Percentiles rank a stretch among this genome's conserved stretches.
These are phyloP conservation scores for Apostichopus leukothele DNA, from an alignment of 53 echinoderm and acorn worm species.

Conservation along the genomic window DNA sequence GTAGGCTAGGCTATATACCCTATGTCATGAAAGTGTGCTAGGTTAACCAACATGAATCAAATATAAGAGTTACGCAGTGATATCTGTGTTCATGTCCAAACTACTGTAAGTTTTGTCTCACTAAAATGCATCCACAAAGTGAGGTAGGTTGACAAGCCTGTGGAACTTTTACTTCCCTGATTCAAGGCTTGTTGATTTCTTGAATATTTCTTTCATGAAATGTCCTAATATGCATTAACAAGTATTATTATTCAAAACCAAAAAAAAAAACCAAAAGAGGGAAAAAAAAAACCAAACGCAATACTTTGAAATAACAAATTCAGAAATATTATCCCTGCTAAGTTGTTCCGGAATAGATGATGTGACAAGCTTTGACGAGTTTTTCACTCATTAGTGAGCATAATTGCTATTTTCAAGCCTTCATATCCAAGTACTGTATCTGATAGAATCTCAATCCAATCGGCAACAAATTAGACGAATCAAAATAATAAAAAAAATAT, in stretches of 20 bases:
- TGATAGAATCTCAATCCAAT: background rate
- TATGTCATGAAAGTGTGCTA: no score
- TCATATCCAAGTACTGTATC: background rate
- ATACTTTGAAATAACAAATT: background rate
- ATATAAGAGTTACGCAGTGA: no score
- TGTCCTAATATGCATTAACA: background rate
- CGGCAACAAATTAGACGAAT: background rate
- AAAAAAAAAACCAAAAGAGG: background rate
- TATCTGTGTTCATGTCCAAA: no score
- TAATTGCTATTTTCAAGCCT: conserved; percentile 9
- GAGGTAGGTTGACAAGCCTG: no score
- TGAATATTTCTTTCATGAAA: no score
- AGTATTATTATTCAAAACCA: background rate
- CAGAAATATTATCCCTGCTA: background rate
- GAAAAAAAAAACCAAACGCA: background rate
- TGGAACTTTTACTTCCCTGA: no score
- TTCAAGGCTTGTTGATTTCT: no score
- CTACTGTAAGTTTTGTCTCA: no score
- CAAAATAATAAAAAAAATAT: background rate
- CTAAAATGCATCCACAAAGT: no score
- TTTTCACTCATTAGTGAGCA: conserved; percentile 8
- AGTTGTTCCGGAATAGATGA: background rate
- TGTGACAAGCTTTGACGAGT: background rate
- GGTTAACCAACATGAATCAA: no score
- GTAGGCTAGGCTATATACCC: no score